Base-by-base conservation (phyloP, 2,113 vertebrate species). In the Spheniscus mendiculus region DNA sequence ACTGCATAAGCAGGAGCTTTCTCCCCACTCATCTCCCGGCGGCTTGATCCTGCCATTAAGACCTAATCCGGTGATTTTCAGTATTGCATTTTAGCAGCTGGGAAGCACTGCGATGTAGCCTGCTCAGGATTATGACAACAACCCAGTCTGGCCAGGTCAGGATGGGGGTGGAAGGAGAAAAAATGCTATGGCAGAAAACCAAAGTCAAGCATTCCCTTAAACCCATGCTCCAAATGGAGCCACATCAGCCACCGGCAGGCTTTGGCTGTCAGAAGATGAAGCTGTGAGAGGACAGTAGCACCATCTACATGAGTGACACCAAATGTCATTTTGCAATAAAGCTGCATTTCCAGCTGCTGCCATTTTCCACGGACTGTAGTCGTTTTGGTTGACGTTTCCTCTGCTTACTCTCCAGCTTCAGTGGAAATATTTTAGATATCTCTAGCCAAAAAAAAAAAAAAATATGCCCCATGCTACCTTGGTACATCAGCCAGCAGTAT, bases 41-140 rank as follows among this genome's bases (percentile, higher is more conserved):
- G 25, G 50, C 70, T 90, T 94, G 89, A 97, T 95, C 95, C 74
- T 92, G 63, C 95, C 91, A 91, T 97, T 97, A 97, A 79, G 67
- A 59, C 71, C 78, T 96, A 97, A 97, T 97, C 95, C 20, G 0
- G 32, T 0, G 63, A 91, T 96, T 94, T 96, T 78, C 62, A 74
- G 92, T 4, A 2, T 17, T 17, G 34, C 15, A 11, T 32, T 93
- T 89, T 9, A 95, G 63, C 0, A 2, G 40, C 81, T 84, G 80
- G 90, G 83, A 87, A 85, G 80, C 71, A 81, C 25, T 0, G 5
- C 7, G 2, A 8, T 9, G 73, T 61, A 82, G 90, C 69, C 62
- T 93, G 91, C 82, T 89, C 4, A 2, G 93, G 96, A 97, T 97
- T 97, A 98, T 92, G 83, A 96, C 2, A 12, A 79, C 11, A 40